phyloP scores from a whole-genome alignment of 2,888 invertebrate genomes.

The Coelopa pilipes region DNA sequence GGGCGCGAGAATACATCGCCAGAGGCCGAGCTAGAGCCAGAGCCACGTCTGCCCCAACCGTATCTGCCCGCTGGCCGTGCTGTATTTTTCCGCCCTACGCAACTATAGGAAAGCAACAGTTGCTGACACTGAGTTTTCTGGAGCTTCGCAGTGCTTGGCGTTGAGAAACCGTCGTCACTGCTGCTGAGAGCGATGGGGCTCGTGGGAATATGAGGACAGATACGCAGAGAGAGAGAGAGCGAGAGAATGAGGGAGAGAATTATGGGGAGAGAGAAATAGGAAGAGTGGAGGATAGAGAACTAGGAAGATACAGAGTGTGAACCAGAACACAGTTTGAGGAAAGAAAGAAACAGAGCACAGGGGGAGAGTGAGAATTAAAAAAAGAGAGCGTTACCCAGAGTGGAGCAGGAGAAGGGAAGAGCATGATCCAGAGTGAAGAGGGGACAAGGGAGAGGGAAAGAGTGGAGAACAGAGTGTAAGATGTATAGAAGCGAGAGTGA shows the following conservation, averaged over 20 bases:
- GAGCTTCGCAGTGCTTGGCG: slow-evolving; percentile 1
- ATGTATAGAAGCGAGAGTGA: not conserved
- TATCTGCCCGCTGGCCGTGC: not conserved
- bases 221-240: not conserved
- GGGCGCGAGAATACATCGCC: not conserved
- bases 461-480: not conserved
- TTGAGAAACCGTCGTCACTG: not conserved
- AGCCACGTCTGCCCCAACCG: slow-evolving; percentile 1
- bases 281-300: too few relatives aligned
- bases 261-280: too few relatives aligned
- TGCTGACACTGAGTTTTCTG: slow-evolving; percentile 6
- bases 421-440: too few relatives aligned
- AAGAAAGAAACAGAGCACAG: too few relatives aligned
- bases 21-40: too few relatives aligned
- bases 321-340: too few relatives aligned
- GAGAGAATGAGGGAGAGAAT: too few relatives aligned
- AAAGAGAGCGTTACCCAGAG: too few relatives aligned
- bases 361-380: too few relatives aligned
- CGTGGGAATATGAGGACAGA: not conserved
- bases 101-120: slow-evolving; percentile 19
- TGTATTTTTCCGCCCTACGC: not conserved
- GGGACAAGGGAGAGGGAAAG: too few relatives aligned
- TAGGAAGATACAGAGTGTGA: too few relatives aligned
- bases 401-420: too few relatives aligned
- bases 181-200: not conserved